Evolutionary conservation across 2,113 vertebrate species (phyloP).

Genomic region (Steatornis caripensis): DNA sequence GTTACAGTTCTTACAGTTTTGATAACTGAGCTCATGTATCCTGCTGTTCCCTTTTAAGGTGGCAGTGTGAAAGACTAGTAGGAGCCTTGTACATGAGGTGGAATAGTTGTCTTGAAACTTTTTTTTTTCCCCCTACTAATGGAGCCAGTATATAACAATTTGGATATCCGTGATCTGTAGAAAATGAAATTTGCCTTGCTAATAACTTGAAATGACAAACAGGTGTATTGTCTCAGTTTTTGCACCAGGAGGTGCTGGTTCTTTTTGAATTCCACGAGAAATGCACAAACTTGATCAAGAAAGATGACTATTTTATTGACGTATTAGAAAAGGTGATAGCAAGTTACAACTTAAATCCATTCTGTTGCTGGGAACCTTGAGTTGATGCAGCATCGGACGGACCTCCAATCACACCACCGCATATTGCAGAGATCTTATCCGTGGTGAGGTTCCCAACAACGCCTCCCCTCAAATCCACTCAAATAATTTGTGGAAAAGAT

Average conservation of each 20-base stretch:
- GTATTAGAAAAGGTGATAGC: background rate
- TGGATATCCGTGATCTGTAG: background rate
- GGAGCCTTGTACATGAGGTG: background rate
- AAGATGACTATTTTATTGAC: background rate
- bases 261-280: background rate
- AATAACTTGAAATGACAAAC: background rate
- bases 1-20: accelerated
- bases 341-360: background rate
- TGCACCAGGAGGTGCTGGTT: background rate
- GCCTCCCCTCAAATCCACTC: background rate
- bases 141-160: background rate
- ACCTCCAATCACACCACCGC: background rate
- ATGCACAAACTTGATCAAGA: background rate
- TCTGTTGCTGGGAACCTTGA: background rate
- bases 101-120: background rate
- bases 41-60: background rate
- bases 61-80: background rate
- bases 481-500: background rate
- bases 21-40: background rate
- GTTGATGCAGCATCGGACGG: accelerated
- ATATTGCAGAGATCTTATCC: background rate
- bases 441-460: background rate
- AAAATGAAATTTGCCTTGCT: background rate
- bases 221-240: background rate
- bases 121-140: background rate